Conservation (phyloP, 2,888 invertebrate species). For the Orchesellides sinensis region DNA sequence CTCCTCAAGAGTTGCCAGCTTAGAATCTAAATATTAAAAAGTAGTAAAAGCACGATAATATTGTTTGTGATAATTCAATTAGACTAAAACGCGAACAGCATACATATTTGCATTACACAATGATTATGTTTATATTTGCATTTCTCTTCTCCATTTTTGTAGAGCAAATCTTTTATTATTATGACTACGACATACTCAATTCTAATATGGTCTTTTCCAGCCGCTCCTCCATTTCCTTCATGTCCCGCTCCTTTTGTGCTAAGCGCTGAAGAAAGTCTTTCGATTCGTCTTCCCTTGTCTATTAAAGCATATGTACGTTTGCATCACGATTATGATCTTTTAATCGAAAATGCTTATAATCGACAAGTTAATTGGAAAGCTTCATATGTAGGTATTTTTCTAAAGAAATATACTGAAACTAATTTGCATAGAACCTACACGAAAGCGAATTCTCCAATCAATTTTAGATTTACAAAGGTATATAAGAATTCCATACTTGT, state of each 20-base stretch:
- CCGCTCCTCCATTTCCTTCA: constrained; percentile 68
- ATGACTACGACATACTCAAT: constrained; percentile 56
- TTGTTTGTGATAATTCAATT: too few species aligned
- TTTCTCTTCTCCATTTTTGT: background rate
- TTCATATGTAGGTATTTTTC: too few species aligned
- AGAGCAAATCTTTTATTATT: background rate
- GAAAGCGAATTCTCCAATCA: too few species aligned
- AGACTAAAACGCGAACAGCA: too few species aligned
- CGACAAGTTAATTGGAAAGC: too few species aligned
- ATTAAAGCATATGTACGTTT: too few species aligned
- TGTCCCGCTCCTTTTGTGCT: constrained; percentile 65
- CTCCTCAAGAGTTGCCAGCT: constrained; percentile 73
- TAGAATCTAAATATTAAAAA: constrained; percentile 60
- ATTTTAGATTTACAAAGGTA: background rate
- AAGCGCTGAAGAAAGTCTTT: constrained; percentile 67
- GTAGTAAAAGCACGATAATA: too few species aligned
- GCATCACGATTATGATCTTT: too few species aligned
- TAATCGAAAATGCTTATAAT: too few species aligned
- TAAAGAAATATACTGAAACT: too few species aligned
- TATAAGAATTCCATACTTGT: constrained; percentile 53
- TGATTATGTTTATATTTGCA: background rate
- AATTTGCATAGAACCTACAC: too few species aligned
- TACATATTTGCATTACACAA: too few species aligned
- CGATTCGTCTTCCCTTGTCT: constrained; percentile 71
- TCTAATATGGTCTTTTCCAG: constrained; percentile 72